Conservation (phyloP, 1,140 invertebrate genomes). For the Drosophila tsacasi region DNA sequence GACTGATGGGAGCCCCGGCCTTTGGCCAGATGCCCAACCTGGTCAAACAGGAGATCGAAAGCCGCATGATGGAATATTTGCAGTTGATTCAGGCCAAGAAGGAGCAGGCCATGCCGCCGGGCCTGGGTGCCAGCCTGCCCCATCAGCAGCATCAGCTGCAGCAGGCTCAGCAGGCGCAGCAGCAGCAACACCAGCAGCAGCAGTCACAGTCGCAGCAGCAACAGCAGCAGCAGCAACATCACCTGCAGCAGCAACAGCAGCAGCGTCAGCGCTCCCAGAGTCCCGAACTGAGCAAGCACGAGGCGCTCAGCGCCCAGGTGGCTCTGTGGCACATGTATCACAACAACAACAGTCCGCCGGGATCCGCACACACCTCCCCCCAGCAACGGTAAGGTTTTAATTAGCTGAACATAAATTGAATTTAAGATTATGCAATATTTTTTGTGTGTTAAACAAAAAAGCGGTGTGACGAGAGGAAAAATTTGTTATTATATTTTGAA, state of each 20-base stretch:
- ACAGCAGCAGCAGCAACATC: slow-evolving; percentile 83
- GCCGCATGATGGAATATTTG: slow-evolving; percentile 91
- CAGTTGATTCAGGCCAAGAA: slow-evolving; percentile 88
- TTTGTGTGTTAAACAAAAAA: not conserved
- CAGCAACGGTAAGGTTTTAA: slow-evolving; percentile 63
- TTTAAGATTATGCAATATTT: slow-evolving; percentile 2
- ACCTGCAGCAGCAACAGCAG: slow-evolving; percentile 83
- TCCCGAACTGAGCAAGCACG: slow-evolving; percentile 86
- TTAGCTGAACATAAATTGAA: not conserved
- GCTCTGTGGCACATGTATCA: slow-evolving; percentile 94
- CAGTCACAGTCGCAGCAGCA: slow-evolving; percentile 84
- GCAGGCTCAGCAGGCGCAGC: slow-evolving; percentile 86
- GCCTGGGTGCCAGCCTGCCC: slow-evolving; percentile 76
- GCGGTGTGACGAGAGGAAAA: too few species aligned
- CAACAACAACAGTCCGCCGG: slow-evolving; percentile 86
- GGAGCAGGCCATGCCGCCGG: slow-evolving; percentile 60
- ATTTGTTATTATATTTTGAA: too few species aligned
- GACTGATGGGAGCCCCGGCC: slow-evolving; percentile 80
- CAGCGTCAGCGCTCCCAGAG: slow-evolving; percentile 86
- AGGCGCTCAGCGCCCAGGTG: slow-evolving; percentile 89
- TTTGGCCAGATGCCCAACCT: slow-evolving; percentile 86
- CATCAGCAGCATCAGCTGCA: slow-evolving; percentile 86
- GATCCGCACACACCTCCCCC: slow-evolving; percentile 75
- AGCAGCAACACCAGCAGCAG: slow-evolving; percentile 86
- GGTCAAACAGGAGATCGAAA: slow-evolving; percentile 89